Evolutionary conservation across 2,113 vertebrate species (phyloP).

Genomic region (Elephantulus edwardii): DNA sequence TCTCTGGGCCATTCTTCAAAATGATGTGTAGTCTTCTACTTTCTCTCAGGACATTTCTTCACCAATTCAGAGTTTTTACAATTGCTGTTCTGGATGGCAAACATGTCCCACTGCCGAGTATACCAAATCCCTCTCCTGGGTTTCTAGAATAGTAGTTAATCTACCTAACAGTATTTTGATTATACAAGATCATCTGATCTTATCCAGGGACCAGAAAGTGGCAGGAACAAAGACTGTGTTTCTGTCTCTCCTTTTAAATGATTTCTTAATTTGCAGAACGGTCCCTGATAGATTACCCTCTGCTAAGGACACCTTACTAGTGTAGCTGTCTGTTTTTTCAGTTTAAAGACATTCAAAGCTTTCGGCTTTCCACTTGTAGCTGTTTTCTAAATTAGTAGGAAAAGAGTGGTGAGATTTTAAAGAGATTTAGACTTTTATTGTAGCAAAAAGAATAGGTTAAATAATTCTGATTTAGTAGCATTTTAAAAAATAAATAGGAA

Average conservation of each 20-base stretch:
- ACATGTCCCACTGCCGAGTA: neutral
- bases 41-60: neutral
- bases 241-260: neutral
- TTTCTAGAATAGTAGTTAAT: slow-evolving; percentile 45
- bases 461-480: neutral
- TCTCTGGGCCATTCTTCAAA: neutral
- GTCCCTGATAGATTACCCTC: neutral
- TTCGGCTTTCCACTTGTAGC: neutral
- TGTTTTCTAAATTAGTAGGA: neutral
- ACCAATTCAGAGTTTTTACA: neutral
- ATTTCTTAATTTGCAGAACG: neutral
- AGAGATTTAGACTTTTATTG: neutral
- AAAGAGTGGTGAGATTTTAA: neutral
- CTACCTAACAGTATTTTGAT: slow-evolving; percentile 44
- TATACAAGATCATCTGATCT: slow-evolving; percentile 30
- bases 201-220: slow-evolving; percentile 24
- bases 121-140: slow-evolving; percentile 50
- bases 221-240: slow-evolving; percentile 15
- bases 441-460: neutral
- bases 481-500: neutral
- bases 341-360: neutral
- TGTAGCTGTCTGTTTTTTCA: neutral
- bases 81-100: neutral
- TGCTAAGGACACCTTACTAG: neutral
- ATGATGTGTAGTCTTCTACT: neutral